phyloP scores from a whole-genome alignment of 2,113 vertebrate genomes.

The Urocolius indicus region DNA sequence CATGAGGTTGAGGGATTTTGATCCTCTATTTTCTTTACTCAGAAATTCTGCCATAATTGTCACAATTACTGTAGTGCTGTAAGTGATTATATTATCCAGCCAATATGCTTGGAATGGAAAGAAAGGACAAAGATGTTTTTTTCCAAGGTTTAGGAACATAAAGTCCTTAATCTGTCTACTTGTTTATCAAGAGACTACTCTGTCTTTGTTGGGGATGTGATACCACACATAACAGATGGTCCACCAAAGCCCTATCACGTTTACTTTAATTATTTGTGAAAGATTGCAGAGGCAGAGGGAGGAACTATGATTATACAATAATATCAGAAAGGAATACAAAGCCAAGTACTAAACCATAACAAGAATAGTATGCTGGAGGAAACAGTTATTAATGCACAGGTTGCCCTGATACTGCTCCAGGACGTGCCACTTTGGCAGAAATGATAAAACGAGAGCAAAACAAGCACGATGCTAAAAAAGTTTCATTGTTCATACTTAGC shows the following conservation, averaged over 20 bases:
- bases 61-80: background rate
- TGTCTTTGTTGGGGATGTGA: conserved; percentile 8
- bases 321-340: background rate
- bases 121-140: background rate
- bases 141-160: conserved; percentile 22
- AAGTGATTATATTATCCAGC: background rate
- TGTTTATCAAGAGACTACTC: conserved; percentile 42
- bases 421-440: background rate
- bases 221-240: conserved; percentile 43
- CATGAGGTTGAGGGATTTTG: background rate
- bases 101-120: background rate
- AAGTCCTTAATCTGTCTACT: conserved; percentile 48
- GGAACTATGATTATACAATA: background rate
- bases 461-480: background rate
- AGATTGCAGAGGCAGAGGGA: background rate
- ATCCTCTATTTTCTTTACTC: conserved; percentile 1
- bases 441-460: background rate
- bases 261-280: conserved; percentile 52
- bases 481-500: background rate
- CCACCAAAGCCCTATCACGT: background rate
- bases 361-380: background rate
- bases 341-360: background rate
- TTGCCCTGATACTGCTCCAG: background rate
- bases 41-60: background rate
- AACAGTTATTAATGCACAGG: background rate